Evolutionary conservation across 92 coral and sea anemone genomes (phyloP), one percentile per base, ranked within the genome.

Genomic region (Porites cylindrica): DNA sequence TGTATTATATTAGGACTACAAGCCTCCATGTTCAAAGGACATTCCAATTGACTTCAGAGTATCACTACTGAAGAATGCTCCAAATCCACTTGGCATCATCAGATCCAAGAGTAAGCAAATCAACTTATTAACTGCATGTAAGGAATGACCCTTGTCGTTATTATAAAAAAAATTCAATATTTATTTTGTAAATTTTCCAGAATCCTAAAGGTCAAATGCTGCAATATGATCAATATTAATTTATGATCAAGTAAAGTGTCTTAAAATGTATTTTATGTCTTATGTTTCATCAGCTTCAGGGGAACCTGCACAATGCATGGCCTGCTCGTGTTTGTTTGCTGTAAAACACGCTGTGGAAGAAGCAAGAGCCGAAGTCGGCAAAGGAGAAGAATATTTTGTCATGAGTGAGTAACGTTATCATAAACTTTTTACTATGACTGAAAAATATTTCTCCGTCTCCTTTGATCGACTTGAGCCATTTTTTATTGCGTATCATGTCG

Each of bases 11-110:
- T 66, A 96, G 98, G 98, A 96, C 67, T 96, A 96, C 92, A 83
- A 96, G 51, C 98, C 98, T 3, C 98, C 98, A 11, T 90, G 89
- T 58, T 96, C 98, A 13, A 92, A 96, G 86, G 98, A 96, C 88
- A 96, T 96, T 66, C 98, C 98, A 43, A 84, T 92, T 24, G 98
- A 96, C 79, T 92, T 96, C 79, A 93, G 97, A 38, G 93, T 96
- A 70, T 82, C 82, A 8, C 87, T 96, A 4, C 72, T 94, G 58
- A 94, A 94, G 88, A 91, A 96, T 78, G 98, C 96, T 5, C 97
- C 98, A 17, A 54, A 54, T 79, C 98, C 98, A 43, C 80, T 80
- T 29, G 98, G 98, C 8, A 81, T 96, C 14, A 94, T 96, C 54
- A 84, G 98, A 62, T 87, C 98, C n/a, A 96, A 96, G 89, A 96